phyloP scores from a whole-genome alignment of 2,888 invertebrate genomes.

The Caenorhabditis zanzibari region DNA sequence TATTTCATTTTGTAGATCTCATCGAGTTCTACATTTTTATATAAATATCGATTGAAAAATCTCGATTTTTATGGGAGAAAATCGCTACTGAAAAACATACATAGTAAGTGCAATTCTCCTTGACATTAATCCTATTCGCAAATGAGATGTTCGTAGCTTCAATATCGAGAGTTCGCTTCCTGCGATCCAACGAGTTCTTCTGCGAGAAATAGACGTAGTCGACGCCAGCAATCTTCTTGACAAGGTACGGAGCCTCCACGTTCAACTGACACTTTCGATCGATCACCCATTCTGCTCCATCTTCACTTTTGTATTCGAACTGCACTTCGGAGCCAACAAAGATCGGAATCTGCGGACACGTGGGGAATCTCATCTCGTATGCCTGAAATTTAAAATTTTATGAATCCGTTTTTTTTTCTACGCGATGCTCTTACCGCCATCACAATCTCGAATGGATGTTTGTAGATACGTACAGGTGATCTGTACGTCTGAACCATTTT shows the following conservation, averaged over 20 bases:
- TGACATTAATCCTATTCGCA: slow-evolving; percentile 89
- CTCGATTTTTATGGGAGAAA: no score
- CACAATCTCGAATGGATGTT: slow-evolving; percentile 95
- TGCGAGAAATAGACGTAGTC: slow-evolving; percentile 94
- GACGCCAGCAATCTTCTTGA: slow-evolving; percentile 96
- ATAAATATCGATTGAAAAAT: no score
- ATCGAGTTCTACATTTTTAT: no score
- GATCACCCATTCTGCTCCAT: slow-evolving; percentile 89
- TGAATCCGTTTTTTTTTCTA: not conserved
- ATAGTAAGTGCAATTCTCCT: slow-evolving; percentile 92
- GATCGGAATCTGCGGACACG: slow-evolving; percentile 94
- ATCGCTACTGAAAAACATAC: slow-evolving; percentile 85
- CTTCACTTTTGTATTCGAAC: slow-evolving; percentile 89
- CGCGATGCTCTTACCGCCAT: slow-evolving; percentile 90
- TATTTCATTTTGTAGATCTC: no score
- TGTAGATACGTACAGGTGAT: slow-evolving; percentile 95
- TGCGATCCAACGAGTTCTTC: slow-evolving; percentile 91
- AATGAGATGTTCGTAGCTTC: slow-evolving; percentile 96
- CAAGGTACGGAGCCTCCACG: slow-evolving; percentile 94
- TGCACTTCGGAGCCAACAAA: slow-evolving; percentile 90
- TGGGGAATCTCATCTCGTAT: slow-evolving; percentile 94
- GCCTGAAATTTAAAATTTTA: slow-evolving; percentile 87
- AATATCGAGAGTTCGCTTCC: slow-evolving; percentile 90
- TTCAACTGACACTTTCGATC: slow-evolving; percentile 92
- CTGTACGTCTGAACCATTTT: slow-evolving; percentile 96